Base-by-base conservation (phyloP, 2,113 vertebrate species). In the Chrysemys picta region DNA sequence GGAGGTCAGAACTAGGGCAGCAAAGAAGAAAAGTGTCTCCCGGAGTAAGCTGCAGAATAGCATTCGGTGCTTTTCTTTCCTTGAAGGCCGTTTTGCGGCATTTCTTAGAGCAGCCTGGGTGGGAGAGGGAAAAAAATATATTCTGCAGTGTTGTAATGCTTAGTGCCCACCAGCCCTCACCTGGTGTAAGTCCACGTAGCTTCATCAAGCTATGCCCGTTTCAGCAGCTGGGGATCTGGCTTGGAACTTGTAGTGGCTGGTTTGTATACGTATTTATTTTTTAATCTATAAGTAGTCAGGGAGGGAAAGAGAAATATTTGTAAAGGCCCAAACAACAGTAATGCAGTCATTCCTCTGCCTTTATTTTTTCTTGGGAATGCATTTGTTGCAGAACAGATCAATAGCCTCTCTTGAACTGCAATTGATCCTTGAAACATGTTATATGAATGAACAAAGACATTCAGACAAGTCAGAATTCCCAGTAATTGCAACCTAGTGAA, bases 361-460 rank as follows among this genome's bases (percentile, higher is more conserved):
- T 80, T 5, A 52, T 56, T 78, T 83, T 45, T 57, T 57, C 69
- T 54, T 5, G 11, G 6, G 10, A 53, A 17, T 0, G 1, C 27
- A 21, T 72, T 35, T 56, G 10, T 80, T 88, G 50, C 45, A 87
- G 12, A 89, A 38, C 2, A 72, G 59, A 79, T 35, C 2, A 47
- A 87, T 84, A 91, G 14, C 3, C 57, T 81, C 42, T 82, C 84
- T 65, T 87, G 42, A 65, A 54, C 38, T 19, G 10, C 22, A 75
- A 50, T 12, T 75, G 29, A 16, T 91, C 49, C 25, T 38, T 35
- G 42, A 53, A 65, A 78, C 53, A 69, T 25, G 12, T 59, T 35
- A 27, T 17, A 35, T 0, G 5, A 35, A 80, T 11, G 47, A 89
- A 57, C 0, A 0, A 84, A 38, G 49, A 35, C 0, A 0, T 42